These are phyloP conservation scores for Turnix velox DNA, from an alignment of 2,113 vertebrate genomes.

Conservation along the genomic window DNA sequence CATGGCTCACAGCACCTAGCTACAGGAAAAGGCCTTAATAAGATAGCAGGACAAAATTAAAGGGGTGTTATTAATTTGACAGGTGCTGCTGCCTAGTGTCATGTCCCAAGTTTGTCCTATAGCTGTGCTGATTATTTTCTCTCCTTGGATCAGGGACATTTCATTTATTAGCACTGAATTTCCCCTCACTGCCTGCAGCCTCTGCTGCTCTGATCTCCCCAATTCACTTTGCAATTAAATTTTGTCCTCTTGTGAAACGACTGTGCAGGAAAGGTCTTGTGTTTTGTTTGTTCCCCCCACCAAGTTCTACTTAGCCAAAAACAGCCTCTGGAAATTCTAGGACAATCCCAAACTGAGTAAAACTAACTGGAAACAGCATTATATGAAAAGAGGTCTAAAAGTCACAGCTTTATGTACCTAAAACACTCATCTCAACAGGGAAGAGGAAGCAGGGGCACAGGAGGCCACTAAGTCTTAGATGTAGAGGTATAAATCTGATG, in stretches of 20 bases:
- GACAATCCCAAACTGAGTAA: not conserved
- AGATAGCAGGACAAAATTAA: conserved; percentile 43
- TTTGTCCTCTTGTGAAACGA: conserved; percentile 59
- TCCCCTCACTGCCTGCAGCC: conserved; percentile 61
- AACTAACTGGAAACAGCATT: not conserved
- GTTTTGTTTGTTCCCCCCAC: not conserved
- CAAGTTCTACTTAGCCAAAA: conserved; percentile 44
- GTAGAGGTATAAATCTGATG: not conserved
- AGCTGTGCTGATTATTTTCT: conserved; percentile 58
- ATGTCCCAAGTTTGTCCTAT: conserved; percentile 44
- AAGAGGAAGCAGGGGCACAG: not conserved
- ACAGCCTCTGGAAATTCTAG: conserved; percentile 53
- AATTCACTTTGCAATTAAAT: conserved; percentile 73
- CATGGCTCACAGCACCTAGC: not conserved
- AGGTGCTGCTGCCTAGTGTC: conserved; percentile 31
- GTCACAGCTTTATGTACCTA: not conserved
- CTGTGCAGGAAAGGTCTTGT: conserved; percentile 44
- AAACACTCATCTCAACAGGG: not conserved
- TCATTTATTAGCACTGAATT: conserved; percentile 64
- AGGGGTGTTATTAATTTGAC: conserved; percentile 51
- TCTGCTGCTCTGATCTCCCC: conserved; percentile 62
- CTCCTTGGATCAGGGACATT: conserved; percentile 60
- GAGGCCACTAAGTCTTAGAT: not conserved
- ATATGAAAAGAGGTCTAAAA: not conserved
- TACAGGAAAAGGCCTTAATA: conserved; percentile 21